Conservation (phyloP, 1,140 invertebrate genomes). For the Microplitis demolitor region DNA sequence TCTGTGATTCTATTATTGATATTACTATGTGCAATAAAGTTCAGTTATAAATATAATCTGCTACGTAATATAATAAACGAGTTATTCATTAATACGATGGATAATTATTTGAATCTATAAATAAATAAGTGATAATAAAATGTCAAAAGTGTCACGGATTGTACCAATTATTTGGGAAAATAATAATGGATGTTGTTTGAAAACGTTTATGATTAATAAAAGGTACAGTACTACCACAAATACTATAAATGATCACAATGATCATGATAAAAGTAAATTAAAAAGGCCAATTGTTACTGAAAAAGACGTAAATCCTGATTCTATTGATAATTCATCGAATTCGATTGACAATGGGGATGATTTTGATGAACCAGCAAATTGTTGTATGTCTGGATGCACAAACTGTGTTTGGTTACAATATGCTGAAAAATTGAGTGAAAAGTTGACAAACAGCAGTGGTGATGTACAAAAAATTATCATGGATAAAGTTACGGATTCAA, state of each 20-base stretch:
- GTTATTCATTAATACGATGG: no score
- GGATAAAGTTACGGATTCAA: constrained; percentile 78
- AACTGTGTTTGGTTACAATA: constrained; percentile 96
- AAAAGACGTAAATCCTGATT: background rate
- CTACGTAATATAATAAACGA: no score
- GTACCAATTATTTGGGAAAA: constrained; percentile 5
- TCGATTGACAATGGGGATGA: constrained; percentile 32
- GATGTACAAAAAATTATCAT: constrained; percentile 76
- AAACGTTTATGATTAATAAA: background rate
- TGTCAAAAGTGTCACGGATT: background rate
- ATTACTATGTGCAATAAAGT: no score
- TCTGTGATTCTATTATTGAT: no score
- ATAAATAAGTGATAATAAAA: background rate
- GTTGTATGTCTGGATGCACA: constrained; percentile 91
- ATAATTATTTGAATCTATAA: no score
- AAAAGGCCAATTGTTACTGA: constrained; percentile 23
- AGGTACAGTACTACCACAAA: background rate
- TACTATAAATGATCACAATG: background rate
- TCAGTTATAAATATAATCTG: no score
- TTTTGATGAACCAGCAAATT: constrained; percentile 74
- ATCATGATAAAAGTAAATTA: background rate
- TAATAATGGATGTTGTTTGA: background rate
- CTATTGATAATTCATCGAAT: no score
- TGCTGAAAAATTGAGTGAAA: constrained; percentile 77
- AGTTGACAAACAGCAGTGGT: constrained; percentile 71